phyloP scores from a whole-genome alignment of 2,888 invertebrate genomes.

The Diarsia mendica region DNA sequence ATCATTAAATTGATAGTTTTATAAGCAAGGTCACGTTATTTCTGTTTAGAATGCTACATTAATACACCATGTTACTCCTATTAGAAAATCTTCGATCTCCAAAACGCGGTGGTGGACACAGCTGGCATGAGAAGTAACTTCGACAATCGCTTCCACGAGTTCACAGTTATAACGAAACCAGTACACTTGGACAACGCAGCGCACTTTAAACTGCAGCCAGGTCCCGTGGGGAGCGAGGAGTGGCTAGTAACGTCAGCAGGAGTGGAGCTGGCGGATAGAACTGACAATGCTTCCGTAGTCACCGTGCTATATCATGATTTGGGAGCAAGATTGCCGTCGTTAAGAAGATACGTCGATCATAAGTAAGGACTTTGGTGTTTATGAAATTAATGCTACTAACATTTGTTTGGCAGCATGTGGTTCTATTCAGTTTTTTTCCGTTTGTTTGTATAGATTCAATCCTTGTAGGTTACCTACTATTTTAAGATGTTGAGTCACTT shows the following conservation, averaged over 20 bases:
- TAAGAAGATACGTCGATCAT: constrained; percentile 89
- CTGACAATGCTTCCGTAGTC: constrained; percentile 82
- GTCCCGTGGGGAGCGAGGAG: constrained; percentile 72
- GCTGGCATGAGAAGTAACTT: constrained; percentile 80
- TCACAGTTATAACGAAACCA: constrained; percentile 78
- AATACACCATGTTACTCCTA: constrained; percentile 31
- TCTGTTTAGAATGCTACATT: neutral
- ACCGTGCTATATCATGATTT: constrained; percentile 92
- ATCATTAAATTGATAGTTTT: neutral
- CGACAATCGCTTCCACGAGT: constrained; percentile 78
- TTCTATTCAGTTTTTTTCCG: no score
- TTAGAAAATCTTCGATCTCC: constrained; percentile 87
- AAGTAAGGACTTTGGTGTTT: constrained; percentile 85
- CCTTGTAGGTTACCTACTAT: neutral
- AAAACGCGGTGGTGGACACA: constrained; percentile 81
- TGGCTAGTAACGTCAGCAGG: constrained; percentile 83
- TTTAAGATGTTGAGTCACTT: no score
- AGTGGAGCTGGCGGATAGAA: constrained; percentile 79
- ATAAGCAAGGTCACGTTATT: neutral
- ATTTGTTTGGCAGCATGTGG: neutral
- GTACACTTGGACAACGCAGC: constrained; percentile 79
- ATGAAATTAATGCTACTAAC: neutral
- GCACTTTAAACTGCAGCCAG: constrained; percentile 78
- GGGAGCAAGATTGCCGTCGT: constrained; percentile 91
- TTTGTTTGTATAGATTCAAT: neutral